Base-by-base conservation (phyloP, 2,888 invertebrate species). In the Spialia ferax region DNA sequence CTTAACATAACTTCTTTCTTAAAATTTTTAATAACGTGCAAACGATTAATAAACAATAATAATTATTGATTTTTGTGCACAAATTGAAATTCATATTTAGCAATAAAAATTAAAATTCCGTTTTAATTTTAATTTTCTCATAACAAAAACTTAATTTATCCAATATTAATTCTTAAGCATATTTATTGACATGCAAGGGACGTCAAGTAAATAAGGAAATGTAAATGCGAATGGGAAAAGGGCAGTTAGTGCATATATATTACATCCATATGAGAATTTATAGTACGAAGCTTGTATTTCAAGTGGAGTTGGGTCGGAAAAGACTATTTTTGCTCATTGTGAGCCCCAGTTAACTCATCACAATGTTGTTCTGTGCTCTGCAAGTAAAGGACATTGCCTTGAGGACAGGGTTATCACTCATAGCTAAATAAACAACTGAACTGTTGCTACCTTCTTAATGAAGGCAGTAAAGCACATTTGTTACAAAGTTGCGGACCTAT, bases 271-370 rank as follows among this genome's bases (percentile, higher is more conserved):
- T 65, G 63, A 59, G 50, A 68, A 71, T 73, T 71, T 73, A 74
- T 71, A 76, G 74, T 73, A 69, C 71, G 73, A 73, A 77, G 77
- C 77, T 77, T 79, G 82, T 83, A 82, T 82, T 79, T 81, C 80
- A 82, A 77, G 72, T 75, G 77, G 71, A 74, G 73, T 71, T 69
- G 73, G 77, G 82, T 82, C 82, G 85, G 86, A 85, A 86, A 87
- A 79, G 80, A 83, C 83, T 87, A 87, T 88, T 90, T 88, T 87
- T 79, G 85, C 83, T 86, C 82, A 77, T 87, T 86, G 85, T 77
- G 75, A 78, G 79, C 75, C 79, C 78, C 81, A 80, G 83, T 85
- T 90, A 89, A 91, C 87, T 90, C 89, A 89, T 89, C 86, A 84
- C 85, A 85, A 81, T 81, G 86, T 83, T 84, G 83, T 82, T 81